Base-by-base conservation (phyloP, 2,113 vertebrate genomes). In the Syngnathus floridae region DNA sequence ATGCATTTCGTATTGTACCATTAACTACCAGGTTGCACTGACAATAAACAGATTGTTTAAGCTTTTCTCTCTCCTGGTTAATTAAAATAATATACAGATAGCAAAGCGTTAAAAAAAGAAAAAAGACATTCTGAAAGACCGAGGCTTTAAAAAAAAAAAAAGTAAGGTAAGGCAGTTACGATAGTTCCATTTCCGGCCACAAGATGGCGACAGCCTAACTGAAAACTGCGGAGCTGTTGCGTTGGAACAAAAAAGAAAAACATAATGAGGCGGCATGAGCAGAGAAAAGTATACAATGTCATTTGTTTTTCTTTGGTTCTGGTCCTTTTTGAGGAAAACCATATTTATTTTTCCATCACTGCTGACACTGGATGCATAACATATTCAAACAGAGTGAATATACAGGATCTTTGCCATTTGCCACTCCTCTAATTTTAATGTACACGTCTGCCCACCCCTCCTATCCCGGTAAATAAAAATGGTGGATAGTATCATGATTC, bases 271-370 rank as follows among this genome's bases (percentile, higher is more conserved):
- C 35, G 26, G 5, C 12, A 14, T 76, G 73, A 81, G 72, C 73
- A 80, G 69, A 83, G 63, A 79, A 83, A 80, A 78, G 81, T 68
- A 81, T 17, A 66, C 72, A 72, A 46, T 46, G 13, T 46, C 43
- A 46, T 61, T 51, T 73, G 76, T 65, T 43, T 22, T 64, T 61
- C 19, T 40, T 71, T 77, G 21, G 41, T 63, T 63, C 65, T n/a
- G 17, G 77, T 86, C 80, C 76, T 86, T 82, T 88, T 86, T 88
- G 84, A 88, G 82, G 82, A 84, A 75, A 80, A 82, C 66, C 73
- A 75, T 46, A 75, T 74, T 74, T 77, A 31, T 54, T 65, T 70
- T 72, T 77, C 64, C 54, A 70, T 74, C 66, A 63, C 54, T 77
- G 37, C 65, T 72, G 75, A 57, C 71, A 69, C 65, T 52, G 73